Percentiles rank a stretch among this genome's conserved stretches.
These are phyloP conservation scores for Procambarus virginalis DNA, from an alignment of 1,140 invertebrate genomes.

Conservation along the genomic window DNA sequence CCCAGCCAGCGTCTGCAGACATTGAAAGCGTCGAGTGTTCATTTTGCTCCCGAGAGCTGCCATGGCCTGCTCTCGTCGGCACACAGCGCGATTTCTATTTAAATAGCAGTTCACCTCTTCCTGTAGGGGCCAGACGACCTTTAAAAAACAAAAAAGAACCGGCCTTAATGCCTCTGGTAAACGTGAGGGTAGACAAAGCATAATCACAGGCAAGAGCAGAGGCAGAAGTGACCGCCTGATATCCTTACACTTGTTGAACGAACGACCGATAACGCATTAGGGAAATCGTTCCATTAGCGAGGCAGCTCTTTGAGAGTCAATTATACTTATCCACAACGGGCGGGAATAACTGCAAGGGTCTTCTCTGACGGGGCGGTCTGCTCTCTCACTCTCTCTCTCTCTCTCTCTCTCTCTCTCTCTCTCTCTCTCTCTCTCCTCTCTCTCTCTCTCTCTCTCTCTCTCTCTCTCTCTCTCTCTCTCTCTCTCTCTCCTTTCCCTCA, in stretches of 20 bases:
- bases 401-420: too few species aligned
- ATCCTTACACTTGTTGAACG: not conserved
- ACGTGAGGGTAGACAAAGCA: not conserved
- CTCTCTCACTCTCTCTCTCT: slow-evolving; percentile 19
- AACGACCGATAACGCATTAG: not conserved
- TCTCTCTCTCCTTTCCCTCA: too few species aligned
- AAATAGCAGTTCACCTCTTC: not conserved
- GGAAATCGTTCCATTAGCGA: slow-evolving; percentile 8
- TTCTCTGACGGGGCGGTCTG: not conserved
- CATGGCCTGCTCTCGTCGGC: too few species aligned
- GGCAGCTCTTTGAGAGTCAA: not conserved
- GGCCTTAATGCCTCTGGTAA: not conserved
- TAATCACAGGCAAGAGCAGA: not conserved
- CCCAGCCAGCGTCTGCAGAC: too few species aligned
- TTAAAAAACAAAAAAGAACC: not conserved
- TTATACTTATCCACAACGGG: not conserved
- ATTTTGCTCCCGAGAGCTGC: too few species aligned
- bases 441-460: slow-evolving; percentile 3
- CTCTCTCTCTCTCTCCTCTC: slow-evolving; percentile 6
- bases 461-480: not conserved
- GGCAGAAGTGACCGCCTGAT: not conserved
- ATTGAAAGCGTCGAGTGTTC: too few species aligned
- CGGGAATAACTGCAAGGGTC: not conserved
- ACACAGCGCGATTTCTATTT: not conserved
- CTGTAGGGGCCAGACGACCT: not conserved